Conservation (phyloP, 2,797 vertebrate species). For the Psittacula echo region DNA sequence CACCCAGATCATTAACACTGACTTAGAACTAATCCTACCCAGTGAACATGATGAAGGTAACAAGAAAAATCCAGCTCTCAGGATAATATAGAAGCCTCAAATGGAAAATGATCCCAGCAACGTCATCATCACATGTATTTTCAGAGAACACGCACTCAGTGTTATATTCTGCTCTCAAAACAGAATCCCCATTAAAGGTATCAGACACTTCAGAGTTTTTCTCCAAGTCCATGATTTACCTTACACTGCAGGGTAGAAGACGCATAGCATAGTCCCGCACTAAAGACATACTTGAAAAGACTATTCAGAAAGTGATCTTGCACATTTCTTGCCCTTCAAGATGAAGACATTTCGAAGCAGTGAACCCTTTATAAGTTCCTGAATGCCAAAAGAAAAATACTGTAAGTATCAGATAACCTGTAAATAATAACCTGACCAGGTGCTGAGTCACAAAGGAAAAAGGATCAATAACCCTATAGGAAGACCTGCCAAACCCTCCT, state of each 20-base stretch:
- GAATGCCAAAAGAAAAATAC: not conserved
- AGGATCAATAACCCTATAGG: constrained; percentile 17
- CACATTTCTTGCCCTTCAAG: not conserved
- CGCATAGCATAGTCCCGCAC: not conserved
- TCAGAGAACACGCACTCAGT: not conserved
- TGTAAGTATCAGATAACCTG: constrained; percentile 8
- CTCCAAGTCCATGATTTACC: not conserved
- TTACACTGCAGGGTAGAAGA: not conserved
- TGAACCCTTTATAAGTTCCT: not conserved
- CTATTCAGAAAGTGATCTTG: not conserved
- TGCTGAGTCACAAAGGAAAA: constrained; percentile 26
- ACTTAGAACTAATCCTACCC: not conserved
- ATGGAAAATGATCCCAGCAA: not conserved
- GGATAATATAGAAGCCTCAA: not conserved
- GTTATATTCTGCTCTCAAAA: not conserved
- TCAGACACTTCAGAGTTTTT: not conserved
- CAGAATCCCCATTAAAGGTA: not conserved
- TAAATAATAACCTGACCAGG: constrained; percentile 48
- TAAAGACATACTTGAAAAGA: not conserved
- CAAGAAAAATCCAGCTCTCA: not conserved
- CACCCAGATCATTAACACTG: not conserved
- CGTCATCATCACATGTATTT: not conserved
- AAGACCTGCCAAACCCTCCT: not conserved
- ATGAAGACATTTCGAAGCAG: not conserved
- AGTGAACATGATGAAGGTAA: not conserved